Percentiles rank a stretch among this genome's conserved stretches.
phyloP scores from a whole-genome alignment of 2,888 invertebrate genomes.

The Epinotia bilunana region DNA sequence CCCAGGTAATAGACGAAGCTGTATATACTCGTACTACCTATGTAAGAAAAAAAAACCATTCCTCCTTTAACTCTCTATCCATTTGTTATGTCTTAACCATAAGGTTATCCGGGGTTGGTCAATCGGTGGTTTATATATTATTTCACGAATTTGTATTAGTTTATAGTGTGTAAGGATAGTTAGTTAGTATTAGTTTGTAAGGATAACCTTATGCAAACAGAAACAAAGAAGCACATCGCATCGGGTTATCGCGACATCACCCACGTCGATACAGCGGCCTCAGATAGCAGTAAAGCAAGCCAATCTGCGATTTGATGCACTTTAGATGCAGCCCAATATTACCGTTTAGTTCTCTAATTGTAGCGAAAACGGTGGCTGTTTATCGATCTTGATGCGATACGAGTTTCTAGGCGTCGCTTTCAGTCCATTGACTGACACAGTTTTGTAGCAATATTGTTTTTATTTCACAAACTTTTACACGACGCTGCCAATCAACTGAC shows the following conservation, averaged over 20 bases:
- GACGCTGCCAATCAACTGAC: no score
- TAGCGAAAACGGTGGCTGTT: conserved; percentile 43
- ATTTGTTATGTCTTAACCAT: no score
- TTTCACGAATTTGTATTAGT: no score
- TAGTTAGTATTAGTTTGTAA: no score
- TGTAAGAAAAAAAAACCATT: not conserved
- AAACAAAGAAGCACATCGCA: conserved; percentile 33
- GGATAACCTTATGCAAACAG: conserved; percentile 35
- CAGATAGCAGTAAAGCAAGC: conserved; percentile 43
- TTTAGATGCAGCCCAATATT: conserved; percentile 45
- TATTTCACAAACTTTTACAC: no score
- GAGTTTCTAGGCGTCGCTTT: conserved; percentile 9
- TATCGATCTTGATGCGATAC: conserved; percentile 29
- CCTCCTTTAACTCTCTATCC: not conserved
- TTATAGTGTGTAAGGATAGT: no score
- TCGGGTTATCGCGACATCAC: conserved; percentile 34
- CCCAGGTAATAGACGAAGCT: no score
- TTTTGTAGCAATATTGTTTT: not conserved
- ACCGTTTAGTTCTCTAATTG: conserved; percentile 48
- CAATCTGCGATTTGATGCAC: conserved; percentile 46
- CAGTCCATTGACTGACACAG: not conserved
- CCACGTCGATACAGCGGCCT: conserved; percentile 37
- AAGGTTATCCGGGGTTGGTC: no score
- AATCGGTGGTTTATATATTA: no score
- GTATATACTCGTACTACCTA: no score